phyloP scores from a whole-genome alignment of 1,140 invertebrate species.

The Dryas iulia region DNA sequence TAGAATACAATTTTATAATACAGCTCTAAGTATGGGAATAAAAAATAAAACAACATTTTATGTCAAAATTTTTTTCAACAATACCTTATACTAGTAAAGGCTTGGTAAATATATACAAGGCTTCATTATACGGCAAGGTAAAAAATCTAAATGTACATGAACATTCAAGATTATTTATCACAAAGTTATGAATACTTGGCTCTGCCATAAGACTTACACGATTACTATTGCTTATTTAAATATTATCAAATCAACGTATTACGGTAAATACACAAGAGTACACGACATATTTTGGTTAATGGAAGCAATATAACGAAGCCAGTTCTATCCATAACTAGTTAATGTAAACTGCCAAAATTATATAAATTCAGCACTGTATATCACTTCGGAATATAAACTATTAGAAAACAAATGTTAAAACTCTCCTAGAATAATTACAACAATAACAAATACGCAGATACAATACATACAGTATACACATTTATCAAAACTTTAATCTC shows the following conservation, averaged over 20 bases:
- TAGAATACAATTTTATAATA: too few relatives aligned
- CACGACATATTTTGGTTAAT: constrained; percentile 34
- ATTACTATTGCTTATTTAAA: neutral
- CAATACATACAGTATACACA: constrained; percentile 50
- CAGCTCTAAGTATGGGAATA: too few relatives aligned
- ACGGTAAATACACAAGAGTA: constrained; percentile 3
- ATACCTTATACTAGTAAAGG: constrained; percentile 76
- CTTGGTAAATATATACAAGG: constrained; percentile 77
- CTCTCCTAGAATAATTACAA: constrained; percentile 77
- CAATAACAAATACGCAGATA: constrained; percentile 74
- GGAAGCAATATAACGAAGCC: constrained; percentile 59
- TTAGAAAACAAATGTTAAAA: constrained; percentile 75
- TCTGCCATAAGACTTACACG: constrained; percentile 33
- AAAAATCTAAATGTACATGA: constrained; percentile 56
- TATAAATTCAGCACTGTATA: constrained; percentile 60
- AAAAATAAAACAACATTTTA: constrained; percentile 64
- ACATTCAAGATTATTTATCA: constrained; percentile 58
- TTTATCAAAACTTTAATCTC: constrained; percentile 75
- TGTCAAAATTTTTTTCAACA: constrained; percentile 74
- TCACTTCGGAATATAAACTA: constrained; percentile 66
- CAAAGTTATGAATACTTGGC: constrained; percentile 63
- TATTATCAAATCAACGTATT: neutral
- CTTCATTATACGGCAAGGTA: constrained; percentile 78
- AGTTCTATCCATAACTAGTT: constrained; percentile 43
- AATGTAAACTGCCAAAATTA: constrained; percentile 60